Evolutionary conservation across 2,888 invertebrate genomes (phyloP).

Genomic region (Temnothorax rugatulus): DNA sequence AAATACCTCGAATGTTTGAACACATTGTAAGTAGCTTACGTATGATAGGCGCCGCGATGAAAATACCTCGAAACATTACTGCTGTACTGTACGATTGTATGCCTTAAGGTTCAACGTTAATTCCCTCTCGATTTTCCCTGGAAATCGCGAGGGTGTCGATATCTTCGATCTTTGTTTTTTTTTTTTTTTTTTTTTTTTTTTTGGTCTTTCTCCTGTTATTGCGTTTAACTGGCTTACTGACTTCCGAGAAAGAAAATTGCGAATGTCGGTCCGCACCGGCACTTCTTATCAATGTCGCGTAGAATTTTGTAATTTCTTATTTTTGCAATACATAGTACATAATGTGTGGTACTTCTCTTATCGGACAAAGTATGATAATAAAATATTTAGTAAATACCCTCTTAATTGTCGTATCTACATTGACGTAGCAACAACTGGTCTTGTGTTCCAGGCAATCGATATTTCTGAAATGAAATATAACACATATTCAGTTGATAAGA

Average conservation of each 20-base stretch:
- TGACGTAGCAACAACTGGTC: slow-evolving; percentile 2
- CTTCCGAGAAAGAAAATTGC: slow-evolving; percentile 5
- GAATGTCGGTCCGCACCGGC: background rate
- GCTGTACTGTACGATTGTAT: background rate
- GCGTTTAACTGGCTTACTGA: background rate
- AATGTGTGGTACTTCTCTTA: background rate
- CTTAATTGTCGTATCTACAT: background rate
- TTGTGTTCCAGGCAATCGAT: background rate
- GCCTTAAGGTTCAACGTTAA: slow-evolving; percentile 19
- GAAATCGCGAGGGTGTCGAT: background rate
- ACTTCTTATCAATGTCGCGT: background rate
- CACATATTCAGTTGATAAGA: slow-evolving; percentile 1
- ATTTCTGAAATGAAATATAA: background rate
- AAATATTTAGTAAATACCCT: background rate
- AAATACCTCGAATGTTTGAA: slow-evolving; percentile 52
- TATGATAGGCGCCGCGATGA: slow-evolving; percentile 39
- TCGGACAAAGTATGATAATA: background rate
- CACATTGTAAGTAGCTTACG: slow-evolving; percentile 40
- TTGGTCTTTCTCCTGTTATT: background rate
- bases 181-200: background rate
- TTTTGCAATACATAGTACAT: background rate
- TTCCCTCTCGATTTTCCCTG: background rate
- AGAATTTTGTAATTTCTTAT: slow-evolving; percentile 35
- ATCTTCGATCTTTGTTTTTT: background rate
- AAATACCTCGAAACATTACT: slow-evolving; percentile 35